These are phyloP conservation scores for Cryptosula pallasiana DNA, from an alignment of 2,888 invertebrate genomes.

Conservation along the genomic window DNA sequence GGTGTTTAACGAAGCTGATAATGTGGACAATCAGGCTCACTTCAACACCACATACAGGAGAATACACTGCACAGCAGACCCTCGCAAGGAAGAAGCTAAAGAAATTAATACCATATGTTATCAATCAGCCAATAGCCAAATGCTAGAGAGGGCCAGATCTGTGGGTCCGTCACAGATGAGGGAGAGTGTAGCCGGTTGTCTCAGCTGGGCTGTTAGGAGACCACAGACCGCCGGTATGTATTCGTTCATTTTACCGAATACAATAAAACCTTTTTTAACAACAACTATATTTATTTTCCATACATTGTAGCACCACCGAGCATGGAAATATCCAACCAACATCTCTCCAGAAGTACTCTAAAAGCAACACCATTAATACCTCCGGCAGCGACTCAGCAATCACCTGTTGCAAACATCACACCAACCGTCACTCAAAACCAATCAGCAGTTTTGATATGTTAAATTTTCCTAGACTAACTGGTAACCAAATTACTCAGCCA, in stretches of 20 bases:
- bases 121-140: constrained; percentile 19
- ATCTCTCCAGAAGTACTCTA: not conserved
- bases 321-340: too few relatives aligned
- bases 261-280: too few relatives aligned
- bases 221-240: constrained; percentile 21
- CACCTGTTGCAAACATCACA: too few relatives aligned
- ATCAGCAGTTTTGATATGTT: too few relatives aligned
- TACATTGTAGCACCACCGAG: too few relatives aligned
- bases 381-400: too few relatives aligned
- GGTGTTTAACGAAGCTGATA: not conserved
- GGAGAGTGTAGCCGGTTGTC: constrained; percentile 42
- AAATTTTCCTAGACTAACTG: too few relatives aligned
- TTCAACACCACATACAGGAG: constrained; percentile 18
- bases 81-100: not conserved
- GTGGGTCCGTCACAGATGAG: constrained; percentile 30
- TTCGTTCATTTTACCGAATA: too few relatives aligned
- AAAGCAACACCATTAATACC: not conserved
- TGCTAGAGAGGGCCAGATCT: constrained; percentile 13
- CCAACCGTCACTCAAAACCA: too few relatives aligned
- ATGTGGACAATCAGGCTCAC: not conserved
- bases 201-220: constrained; percentile 37
- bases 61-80: constrained; percentile 15
- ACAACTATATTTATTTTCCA: too few relatives aligned
- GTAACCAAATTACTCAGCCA: too few relatives aligned
- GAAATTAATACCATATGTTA: constrained; percentile 8